Percentiles rank a stretch among this genome's conserved stretches.
Evolutionary conservation across 2,113 vertebrate genomes (phyloP).

Genomic region (Mugil cephalus): DNA sequence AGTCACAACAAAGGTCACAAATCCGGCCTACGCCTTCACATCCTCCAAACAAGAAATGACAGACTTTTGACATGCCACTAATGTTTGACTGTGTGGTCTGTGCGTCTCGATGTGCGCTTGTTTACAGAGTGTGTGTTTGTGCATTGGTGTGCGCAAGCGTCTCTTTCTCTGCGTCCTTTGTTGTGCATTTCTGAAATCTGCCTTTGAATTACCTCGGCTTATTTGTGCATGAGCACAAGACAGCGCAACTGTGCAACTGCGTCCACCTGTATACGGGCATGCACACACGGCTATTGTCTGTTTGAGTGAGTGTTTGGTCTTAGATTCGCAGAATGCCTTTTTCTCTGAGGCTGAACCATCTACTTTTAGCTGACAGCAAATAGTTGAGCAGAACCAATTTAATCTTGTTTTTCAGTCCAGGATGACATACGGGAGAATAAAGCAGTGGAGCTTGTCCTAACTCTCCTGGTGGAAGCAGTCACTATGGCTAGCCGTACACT

Average conservation of each 20-base stretch:
- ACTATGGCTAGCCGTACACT: constrained; percentile 56
- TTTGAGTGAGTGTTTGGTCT: constrained; percentile 48
- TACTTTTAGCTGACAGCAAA: constrained; percentile 79
- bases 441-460: constrained; percentile 73
- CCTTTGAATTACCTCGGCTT: constrained; percentile 42
- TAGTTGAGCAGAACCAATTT: constrained; percentile 81
- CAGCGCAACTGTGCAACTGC: constrained; percentile 14
- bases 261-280: constrained; percentile 10
- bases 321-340: constrained; percentile 57
- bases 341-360: constrained; percentile 66
- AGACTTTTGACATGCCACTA: constrained; percentile 69
- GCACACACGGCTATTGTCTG: constrained; percentile 48
- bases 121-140: constrained; percentile 15
- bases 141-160: constrained; percentile 3
- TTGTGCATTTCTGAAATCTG: constrained; percentile 27
- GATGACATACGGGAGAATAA: constrained; percentile 75
- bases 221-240: constrained; percentile 25
- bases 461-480: constrained; percentile 64
- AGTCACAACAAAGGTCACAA: constrained; percentile 80
- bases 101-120: constrained; percentile 5
- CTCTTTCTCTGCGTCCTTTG: constrained; percentile 1
- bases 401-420: constrained; percentile 76
- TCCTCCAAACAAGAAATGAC: constrained; percentile 74
- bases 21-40: constrained; percentile 56
- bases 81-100: constrained; percentile 58